Evolutionary conservation across 2,888 invertebrate species (phyloP).

Genomic region (Idaea biselata): DNA sequence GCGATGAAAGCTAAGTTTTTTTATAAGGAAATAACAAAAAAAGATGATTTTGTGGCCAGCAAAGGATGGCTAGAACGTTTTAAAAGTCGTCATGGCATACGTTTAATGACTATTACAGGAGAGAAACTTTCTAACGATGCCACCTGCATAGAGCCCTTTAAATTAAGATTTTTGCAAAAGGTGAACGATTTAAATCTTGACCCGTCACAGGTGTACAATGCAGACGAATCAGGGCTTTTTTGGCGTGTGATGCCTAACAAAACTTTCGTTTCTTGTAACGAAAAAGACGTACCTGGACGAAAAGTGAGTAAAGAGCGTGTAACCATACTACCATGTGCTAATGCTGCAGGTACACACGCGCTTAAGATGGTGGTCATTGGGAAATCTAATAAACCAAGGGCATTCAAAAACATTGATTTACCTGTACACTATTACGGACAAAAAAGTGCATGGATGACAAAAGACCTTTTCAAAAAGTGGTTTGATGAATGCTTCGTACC

Average conservation of each 20-base stretch:
- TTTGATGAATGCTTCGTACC: constrained; percentile 30
- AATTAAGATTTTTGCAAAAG: no score
- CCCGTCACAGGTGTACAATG: no score
- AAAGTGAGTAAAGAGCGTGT: constrained; percentile 33
- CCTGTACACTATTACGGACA: constrained; percentile 34
- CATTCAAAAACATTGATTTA: constrained; percentile 34
- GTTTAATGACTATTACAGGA: constrained; percentile 26
- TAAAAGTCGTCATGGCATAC: constrained; percentile 34
- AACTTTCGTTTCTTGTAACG: constrained; percentile 30
- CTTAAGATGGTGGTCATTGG: constrained; percentile 33
- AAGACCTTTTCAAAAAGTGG: constrained; percentile 37
- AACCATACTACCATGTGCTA: constrained; percentile 34
- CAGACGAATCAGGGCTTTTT: constrained; percentile 11
- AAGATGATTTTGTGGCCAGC: constrained; percentile 32
- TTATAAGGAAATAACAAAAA: constrained; percentile 20
- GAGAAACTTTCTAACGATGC: constrained; percentile 29
- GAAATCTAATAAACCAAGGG: constrained; percentile 34
- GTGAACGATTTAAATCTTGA: constrained; percentile 31
- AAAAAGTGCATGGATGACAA: constrained; percentile 34
- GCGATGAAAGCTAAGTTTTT: constrained; percentile 29
- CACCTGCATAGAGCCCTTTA: constrained; percentile 7
- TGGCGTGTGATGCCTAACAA: constrained; percentile 34
- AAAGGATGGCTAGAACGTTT: constrained; percentile 33
- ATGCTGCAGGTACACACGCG: constrained; percentile 30
- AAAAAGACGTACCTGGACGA: constrained; percentile 27